These are phyloP conservation scores for Tanypteryx hageni DNA, from an alignment of 2,888 invertebrate genomes.

Conservation along the genomic window DNA sequence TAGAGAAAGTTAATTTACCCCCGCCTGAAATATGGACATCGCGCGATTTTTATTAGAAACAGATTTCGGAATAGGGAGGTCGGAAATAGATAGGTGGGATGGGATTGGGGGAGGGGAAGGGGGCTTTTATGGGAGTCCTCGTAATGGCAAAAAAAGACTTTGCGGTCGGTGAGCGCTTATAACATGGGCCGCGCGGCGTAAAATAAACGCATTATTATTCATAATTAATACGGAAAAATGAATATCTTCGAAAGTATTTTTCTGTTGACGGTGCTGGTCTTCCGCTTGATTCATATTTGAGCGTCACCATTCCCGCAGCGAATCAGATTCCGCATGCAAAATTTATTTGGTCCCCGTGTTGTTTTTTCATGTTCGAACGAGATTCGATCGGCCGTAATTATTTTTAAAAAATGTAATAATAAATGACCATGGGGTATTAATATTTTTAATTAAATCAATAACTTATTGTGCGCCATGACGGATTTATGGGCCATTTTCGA, in stretches of 20 bases:
- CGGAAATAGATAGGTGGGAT: neutral
- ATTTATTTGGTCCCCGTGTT: neutral
- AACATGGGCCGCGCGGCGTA: neutral
- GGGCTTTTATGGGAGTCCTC: neutral
- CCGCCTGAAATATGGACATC: neutral
- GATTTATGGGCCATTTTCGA: too few relatives aligned
- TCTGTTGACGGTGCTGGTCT: neutral
- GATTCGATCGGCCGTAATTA: neutral
- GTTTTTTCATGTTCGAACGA: neutral
- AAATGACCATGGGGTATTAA: neutral
- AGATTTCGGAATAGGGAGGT: neutral
- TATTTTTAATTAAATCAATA: neutral
- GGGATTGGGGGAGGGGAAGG: neutral
- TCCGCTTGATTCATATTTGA: constrained; percentile 10
- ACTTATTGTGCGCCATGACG: too few relatives aligned
- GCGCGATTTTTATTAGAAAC: neutral
- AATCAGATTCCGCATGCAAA: neutral
- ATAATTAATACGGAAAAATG: constrained; percentile 9
- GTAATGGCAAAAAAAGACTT: neutral
- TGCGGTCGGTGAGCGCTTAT: neutral
- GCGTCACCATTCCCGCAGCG: neutral
- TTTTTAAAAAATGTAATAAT: neutral
- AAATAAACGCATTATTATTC: constrained; percentile 17
- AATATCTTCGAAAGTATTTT: neutral
- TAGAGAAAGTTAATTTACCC: constrained; percentile 19